Evolutionary conservation across 2,888 invertebrate species (phyloP).

Genomic region (Eupithecia abbreviata): DNA sequence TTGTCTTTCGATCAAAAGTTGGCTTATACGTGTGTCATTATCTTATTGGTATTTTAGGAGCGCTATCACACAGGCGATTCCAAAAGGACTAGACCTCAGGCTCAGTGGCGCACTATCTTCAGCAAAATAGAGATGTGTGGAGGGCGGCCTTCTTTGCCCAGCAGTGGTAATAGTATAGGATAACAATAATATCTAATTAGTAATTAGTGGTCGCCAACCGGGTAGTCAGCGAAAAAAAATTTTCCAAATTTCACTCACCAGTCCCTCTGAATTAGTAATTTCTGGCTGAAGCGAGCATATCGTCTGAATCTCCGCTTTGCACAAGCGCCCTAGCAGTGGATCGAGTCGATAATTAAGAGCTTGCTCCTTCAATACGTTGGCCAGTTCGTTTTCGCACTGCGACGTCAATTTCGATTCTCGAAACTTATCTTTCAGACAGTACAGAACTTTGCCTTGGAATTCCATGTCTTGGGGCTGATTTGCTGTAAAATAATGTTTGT

Average conservation of each 20-base stretch:
- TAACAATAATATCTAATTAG: too few relatives aligned
- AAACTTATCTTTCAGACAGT: constrained; percentile 92
- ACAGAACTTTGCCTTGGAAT: constrained; percentile 92
- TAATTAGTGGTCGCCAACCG: too few relatives aligned
- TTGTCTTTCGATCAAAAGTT: too few relatives aligned
- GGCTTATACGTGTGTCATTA: too few relatives aligned
- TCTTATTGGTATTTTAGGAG: too few relatives aligned
- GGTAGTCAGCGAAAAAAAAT: too few relatives aligned
- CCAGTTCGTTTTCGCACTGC: constrained; percentile 93
- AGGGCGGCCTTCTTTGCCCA: too few relatives aligned
- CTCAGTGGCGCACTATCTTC: too few relatives aligned
- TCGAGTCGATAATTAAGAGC: constrained; percentile 96
- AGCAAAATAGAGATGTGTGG: too few relatives aligned
- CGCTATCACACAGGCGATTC: too few relatives aligned
- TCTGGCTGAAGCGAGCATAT: constrained; percentile 83
- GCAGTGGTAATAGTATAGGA: too few relatives aligned
- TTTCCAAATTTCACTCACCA: constrained; percentile 62
- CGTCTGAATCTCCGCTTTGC: constrained; percentile 88
- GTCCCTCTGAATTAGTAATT: constrained; percentile 76
- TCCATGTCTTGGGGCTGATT: constrained; percentile 86
- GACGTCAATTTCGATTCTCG: constrained; percentile 88
- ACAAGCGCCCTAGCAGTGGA: constrained; percentile 92
- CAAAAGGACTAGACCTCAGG: too few relatives aligned
- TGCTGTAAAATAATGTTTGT: constrained; percentile 52
- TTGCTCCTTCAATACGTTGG: constrained; percentile 91